phyloP scores from a whole-genome alignment of 1,140 invertebrate genomes.

The Drosophila sechellia region DNA sequence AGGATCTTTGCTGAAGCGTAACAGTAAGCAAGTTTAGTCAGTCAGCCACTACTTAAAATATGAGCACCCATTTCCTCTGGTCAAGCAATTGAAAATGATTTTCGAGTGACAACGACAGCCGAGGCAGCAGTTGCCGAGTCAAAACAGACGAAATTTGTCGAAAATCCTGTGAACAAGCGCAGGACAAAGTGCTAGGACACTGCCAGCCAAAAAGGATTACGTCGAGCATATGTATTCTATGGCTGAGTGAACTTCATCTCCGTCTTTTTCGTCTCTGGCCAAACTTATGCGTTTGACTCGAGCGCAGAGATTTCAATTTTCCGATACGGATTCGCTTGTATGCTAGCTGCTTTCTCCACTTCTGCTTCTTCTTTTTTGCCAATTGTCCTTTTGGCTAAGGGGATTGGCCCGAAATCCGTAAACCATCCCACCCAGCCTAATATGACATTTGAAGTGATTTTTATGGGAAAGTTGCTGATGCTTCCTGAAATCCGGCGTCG shows the following conservation, averaged over 20 bases:
- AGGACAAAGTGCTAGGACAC: constrained; percentile 76
- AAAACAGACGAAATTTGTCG: constrained; percentile 79
- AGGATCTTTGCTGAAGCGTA: constrained; percentile 71
- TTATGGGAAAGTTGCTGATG: constrained; percentile 80
- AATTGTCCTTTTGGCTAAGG: constrained; percentile 66
- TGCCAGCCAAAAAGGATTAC: constrained; percentile 76
- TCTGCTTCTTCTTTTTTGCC: constrained; percentile 30
- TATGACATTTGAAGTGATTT: constrained; percentile 83
- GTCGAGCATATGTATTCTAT: constrained; percentile 80
- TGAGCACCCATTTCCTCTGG: constrained; percentile 77
- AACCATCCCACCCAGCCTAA: constrained; percentile 55
- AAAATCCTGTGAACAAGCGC: constrained; percentile 79
- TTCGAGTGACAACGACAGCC: constrained; percentile 33
- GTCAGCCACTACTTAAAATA: constrained; percentile 76
- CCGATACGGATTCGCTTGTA: constrained; percentile 68
- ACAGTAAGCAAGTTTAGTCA: constrained; percentile 73
- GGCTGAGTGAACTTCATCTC: constrained; percentile 50
- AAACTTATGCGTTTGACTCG: constrained; percentile 70
- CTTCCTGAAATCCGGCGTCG: constrained; percentile 55
- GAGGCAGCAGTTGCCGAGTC: constrained; percentile 49
- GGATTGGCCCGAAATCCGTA: constrained; percentile 45
- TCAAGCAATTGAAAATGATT: constrained; percentile 82
- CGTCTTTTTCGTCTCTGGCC: constrained; percentile 38
- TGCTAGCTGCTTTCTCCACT: neutral
- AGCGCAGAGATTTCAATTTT: constrained; percentile 76